Conservation (phyloP, 1,140 invertebrate species). For the Saccostrea glomerata region DNA sequence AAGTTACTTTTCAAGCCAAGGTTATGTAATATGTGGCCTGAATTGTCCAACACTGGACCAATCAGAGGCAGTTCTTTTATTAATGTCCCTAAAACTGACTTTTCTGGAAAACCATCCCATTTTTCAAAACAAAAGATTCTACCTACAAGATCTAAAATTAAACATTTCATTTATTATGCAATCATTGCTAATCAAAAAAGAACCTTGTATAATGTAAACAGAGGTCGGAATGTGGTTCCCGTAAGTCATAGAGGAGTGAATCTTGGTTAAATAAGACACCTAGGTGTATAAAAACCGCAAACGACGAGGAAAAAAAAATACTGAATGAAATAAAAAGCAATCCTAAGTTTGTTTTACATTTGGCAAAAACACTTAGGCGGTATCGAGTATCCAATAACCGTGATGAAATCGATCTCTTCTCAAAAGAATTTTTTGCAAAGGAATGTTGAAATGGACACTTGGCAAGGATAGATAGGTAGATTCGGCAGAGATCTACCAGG, state of each 20-base stretch:
- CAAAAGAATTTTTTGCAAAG: background rate
- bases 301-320: background rate
- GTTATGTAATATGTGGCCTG: too few relatives aligned
- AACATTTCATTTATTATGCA: constrained; percentile 29
- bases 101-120: background rate
- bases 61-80: too few relatives aligned
- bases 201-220: background rate
- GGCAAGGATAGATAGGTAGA: background rate
- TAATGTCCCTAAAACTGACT: too few relatives aligned
- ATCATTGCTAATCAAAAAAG: background rate
- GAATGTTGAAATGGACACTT: background rate
- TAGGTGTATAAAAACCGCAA: background rate
- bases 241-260: background rate
- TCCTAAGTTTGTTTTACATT: background rate
- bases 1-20: background rate
- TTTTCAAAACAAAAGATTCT: background rate
- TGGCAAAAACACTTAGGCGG: background rate
- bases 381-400: background rate
- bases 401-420: constrained; percentile 5
- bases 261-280: background rate
- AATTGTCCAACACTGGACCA: too few relatives aligned
- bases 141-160: constrained; percentile 13
- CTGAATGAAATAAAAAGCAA: background rate
- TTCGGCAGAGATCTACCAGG: background rate
- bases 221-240: background rate